Evolutionary conservation across 1,140 invertebrate species (phyloP), one percentile per base, ranked within the genome.

Genomic region (Rhyzopertha dominica): DNA sequence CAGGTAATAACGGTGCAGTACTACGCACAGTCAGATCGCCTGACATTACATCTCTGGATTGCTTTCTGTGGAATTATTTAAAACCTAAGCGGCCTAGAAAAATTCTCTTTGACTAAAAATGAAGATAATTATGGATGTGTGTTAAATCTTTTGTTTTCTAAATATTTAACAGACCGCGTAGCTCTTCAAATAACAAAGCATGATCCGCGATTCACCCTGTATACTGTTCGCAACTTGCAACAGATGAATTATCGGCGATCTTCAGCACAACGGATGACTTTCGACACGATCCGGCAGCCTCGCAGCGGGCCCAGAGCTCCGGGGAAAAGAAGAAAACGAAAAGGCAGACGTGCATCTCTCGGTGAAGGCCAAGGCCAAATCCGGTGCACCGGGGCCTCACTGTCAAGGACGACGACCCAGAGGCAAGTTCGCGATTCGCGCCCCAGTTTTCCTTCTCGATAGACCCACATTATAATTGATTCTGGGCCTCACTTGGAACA

Each of bases 281-380:
- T 18, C 17, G 13, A 5, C 16, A 1, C 30, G 3, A n/a, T 8
- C 3, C 17, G 30, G n/a, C 7, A 5, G 8, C 10, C 3, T 14
- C 5, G 30, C 7, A 17, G 3, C 30, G 19, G 1, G n/a, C 8
- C 5, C 16, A 18, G 8, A 1, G 9, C 20, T 28, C 17, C 30
- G 5, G 12, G n/a, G 36, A 35, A 25, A 34, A 26, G 29, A 44
- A 18, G 17, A 44, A 25, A 36, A 34, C 17, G 24, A 35, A 25
- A 35, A 36, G 19, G 12, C 32, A 47, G 44, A 47, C 44, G 36
- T 47, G 44, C 37, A 47, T 23, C n/a, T 40, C 37, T 47, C 37
- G 44, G 37, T 47, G 44, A 47, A 39, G 44, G 44, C 44, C 44
- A 47, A 47, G 44, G 44, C 19, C 28, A 47, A n/a, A 20, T 42